Base-by-base conservation (phyloP, 2,113 vertebrate genomes). In the Calypte anna region DNA sequence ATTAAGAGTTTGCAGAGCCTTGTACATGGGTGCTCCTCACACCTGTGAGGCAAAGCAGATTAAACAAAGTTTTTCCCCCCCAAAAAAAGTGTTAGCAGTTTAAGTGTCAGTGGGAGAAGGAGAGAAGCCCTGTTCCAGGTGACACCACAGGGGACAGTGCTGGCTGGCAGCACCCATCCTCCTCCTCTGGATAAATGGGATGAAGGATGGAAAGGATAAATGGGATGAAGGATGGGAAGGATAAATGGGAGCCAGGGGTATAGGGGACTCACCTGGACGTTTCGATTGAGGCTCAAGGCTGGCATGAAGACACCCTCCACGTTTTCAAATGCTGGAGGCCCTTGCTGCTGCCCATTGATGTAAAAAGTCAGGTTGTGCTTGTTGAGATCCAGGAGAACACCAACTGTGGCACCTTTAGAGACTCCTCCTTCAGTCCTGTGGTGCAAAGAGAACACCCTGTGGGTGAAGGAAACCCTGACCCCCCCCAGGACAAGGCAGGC, bases 331-430 rank as follows among this genome's bases (percentile, higher is more conserved):
- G 99, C 99, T 11, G 99, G 98, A 18, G 99, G 99, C 23, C 99
- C 99, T 27, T 99, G 99, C 97, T 99, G 99, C 97, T 99, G 97
- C 84, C 99, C 99, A 46, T 99, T 99, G 96, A 99, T 98, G 97
- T 98, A 99, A 97, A 99, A 99, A 21, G 98, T 99, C 95, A 99
- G 94, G 3, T 97, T 99, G 96, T 98, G 99, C 94, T 99, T 99
- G 80, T 97, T 98, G 91, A 99, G 98, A 87, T 99, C 99, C 97
- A 99, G 97, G 40, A 99, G 98, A 96, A 99, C 96, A 3, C 99
- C 99, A 40, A 99, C 98, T 0, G 98, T 98, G 14, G 99, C 98
- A 40, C 99, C 99, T 93, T 99, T 99, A 25, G 96, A 95, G 95
- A 99, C 99, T 58, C 99, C 99, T 3, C 99, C 99, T 97, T 99